Base-by-base conservation (phyloP, 2,797 vertebrate species). In the Pelobates cultripes region DNA sequence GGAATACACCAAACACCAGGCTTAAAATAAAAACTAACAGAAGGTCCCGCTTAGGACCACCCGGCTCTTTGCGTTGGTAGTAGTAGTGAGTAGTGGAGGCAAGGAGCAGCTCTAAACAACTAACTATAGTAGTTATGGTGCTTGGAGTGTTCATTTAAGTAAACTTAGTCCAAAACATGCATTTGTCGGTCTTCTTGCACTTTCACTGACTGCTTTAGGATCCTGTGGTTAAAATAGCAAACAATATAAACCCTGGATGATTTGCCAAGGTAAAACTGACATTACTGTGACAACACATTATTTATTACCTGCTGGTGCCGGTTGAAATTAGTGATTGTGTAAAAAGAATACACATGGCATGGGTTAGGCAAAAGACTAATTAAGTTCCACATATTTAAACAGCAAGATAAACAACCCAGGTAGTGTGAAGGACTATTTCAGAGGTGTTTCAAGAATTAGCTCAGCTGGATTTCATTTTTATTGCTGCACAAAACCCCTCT, bases 361-460 rank as follows among this genome's bases (percentile, higher is more conserved):
- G 77, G 66, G 73, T 53, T 57, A 76, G 73, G 66, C 73, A 15
- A 67, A 43, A 76, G 82, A 76, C 61, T 75, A 84, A 79, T 82
- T 76, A 82, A 68, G 3, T 61, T 40, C 53, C 81, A 28, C 63
- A 84, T 82, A 81, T 63, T 86, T 4, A 55, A 70, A 28, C 72
- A 55, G 15, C 7, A 70, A 80, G 80, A 55, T 78, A 45, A 85
- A 3, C 82, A 75, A 82, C 84, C 82, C 28, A 42, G 81, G n/a
- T 53, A 75, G 64, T 83, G 74, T 78, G 74, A 73, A 77, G 84
- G 17, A 47, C 0, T 72, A 42, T n/a, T 43, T 61, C 55, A 60
- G 84, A 81, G 80, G 63, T 79, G 15, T 43, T 83, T 71, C 61
- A 15, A 44, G 72, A 72, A 72, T 77, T 53, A 72, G 66, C 69